Conservation (phyloP, 2,888 invertebrate genomes). For the Vanessa cardui region DNA sequence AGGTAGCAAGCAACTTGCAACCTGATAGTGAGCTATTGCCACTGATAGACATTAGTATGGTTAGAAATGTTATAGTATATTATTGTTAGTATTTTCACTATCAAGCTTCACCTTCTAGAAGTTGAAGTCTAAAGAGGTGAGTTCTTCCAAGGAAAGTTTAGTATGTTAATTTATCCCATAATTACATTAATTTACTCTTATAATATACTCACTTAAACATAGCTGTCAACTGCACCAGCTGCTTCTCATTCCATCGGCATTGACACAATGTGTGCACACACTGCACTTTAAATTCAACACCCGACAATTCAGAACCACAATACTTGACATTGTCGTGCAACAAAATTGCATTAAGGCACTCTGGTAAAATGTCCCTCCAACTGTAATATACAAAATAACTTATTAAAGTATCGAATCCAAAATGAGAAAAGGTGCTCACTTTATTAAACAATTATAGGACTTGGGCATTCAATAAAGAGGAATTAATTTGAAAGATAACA, state of each 20-base stretch:
- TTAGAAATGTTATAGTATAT: no score
- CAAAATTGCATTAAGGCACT: slow-evolving; percentile 80
- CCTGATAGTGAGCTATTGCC: no score
- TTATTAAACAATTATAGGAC: no score
- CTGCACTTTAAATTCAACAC: slow-evolving; percentile 83
- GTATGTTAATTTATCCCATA: no score
- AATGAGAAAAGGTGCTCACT: not conserved
- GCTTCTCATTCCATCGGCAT: slow-evolving; percentile 82
- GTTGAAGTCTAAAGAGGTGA: no score
- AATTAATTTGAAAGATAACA: no score
- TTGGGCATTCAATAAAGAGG: no score
- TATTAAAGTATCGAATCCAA: not conserved
- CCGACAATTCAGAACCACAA: slow-evolving; percentile 82
- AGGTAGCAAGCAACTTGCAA: no score
- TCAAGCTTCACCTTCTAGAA: no score
- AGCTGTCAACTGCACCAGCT: slow-evolving; percentile 84
- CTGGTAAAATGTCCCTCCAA: slow-evolving; percentile 87
- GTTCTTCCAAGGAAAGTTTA: no score
- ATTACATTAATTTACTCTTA: not conserved
- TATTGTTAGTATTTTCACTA: no score
- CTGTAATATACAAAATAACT: slow-evolving; percentile 57
- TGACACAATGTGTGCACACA: slow-evolving; percentile 84
- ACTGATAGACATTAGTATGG: no score
- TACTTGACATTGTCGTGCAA: slow-evolving; percentile 79
- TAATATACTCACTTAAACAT: slow-evolving; percentile 84